Evolutionary conservation across 2,113 vertebrate species (phyloP), one percentile per base, ranked within the genome.

Genomic region (Pipra filicauda): DNA sequence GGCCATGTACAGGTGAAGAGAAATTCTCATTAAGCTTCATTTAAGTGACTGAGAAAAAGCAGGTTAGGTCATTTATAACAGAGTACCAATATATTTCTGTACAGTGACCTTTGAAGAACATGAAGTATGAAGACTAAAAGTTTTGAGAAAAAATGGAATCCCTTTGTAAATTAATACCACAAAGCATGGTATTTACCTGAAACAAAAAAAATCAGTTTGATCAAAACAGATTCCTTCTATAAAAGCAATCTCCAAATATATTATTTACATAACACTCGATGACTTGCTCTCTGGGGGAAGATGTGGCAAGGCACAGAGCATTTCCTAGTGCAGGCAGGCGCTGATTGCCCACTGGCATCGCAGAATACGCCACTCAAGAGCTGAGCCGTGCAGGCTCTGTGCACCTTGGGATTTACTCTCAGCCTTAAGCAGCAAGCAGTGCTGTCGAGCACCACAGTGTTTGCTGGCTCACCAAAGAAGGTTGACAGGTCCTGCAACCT

Each of bases 81-180:
- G 24, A 70, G 41, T 22, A 86, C 33, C 49, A 95, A 85, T 95
- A 95, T 86, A 91, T 93, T 96, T 93, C 71, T 74, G 15, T 73
- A 73, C 73, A 35, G 44, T 82, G 83, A 91, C 83, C 76, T 91
- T 93, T 89, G 71, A 74, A 43, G 35, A 87, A 66, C 9, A 67
- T 6, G 18, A 90, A 89, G 19, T 24, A 62, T 21, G 21, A 85
- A 33, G 16, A 80, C 35, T n/a, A 74, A 82, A 75, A 89, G 21
- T 69, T 88, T 79, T 44, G 46, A 87, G 39, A 70, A 88, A 81
- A 93, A 95, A 88, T 39, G 0, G 15, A 92, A 85, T 61, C 31
- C 14, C 5, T 46, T 12, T 41, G 19, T 49, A 28, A 96, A 75
- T 75, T 64, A 93, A 64, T 44, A 43, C 41, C 67, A 41, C 33